Evolutionary conservation across 2,113 vertebrate genomes (phyloP).

Genomic region (Gymnocephalus cernua): DNA sequence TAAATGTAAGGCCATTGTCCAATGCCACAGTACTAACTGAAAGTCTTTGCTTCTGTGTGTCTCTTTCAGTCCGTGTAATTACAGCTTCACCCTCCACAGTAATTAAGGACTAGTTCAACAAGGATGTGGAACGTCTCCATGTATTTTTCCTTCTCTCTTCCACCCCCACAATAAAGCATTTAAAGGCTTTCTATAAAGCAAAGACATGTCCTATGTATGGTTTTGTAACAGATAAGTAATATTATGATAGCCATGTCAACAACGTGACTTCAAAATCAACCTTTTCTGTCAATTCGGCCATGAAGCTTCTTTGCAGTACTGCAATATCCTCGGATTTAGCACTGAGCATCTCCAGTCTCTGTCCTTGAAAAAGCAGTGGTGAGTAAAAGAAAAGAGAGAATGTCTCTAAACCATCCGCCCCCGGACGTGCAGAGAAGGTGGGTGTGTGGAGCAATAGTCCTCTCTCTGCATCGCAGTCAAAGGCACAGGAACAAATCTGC

Average conservation of each 20-base stretch:
- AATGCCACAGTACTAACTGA: constrained; percentile 42
- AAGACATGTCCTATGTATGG: neutral
- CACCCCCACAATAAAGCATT: constrained; percentile 48
- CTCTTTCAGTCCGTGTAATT: constrained; percentile 74
- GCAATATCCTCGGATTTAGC: constrained; percentile 54
- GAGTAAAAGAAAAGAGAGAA: constrained; percentile 76
- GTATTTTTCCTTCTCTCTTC: constrained; percentile 46
- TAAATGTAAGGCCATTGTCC: constrained; percentile 67
- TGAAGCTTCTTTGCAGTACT: constrained; percentile 21
- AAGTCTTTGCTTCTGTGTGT: constrained; percentile 42
- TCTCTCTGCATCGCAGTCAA: constrained; percentile 79
- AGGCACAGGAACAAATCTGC: constrained; percentile 76
- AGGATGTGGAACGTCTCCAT: constrained; percentile 74
- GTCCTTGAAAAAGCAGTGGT: constrained; percentile 75
- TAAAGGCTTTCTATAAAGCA: constrained; percentile 12
- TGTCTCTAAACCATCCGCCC: constrained; percentile 82
- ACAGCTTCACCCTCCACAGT: constrained; percentile 75
- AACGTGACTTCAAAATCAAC: constrained; percentile 42
- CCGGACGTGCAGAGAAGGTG: constrained; percentile 82
- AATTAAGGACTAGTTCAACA: constrained; percentile 80
- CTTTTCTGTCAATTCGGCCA: neutral
- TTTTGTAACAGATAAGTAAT: constrained; percentile 2
- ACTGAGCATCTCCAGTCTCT: constrained; percentile 44
- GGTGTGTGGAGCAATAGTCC: constrained; percentile 81
- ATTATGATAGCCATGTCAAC: constrained; percentile 23